Conservation (phyloP, 30 jellyfish, hydroid and myxozoan genomes). For the Aurelia sp. region DNA sequence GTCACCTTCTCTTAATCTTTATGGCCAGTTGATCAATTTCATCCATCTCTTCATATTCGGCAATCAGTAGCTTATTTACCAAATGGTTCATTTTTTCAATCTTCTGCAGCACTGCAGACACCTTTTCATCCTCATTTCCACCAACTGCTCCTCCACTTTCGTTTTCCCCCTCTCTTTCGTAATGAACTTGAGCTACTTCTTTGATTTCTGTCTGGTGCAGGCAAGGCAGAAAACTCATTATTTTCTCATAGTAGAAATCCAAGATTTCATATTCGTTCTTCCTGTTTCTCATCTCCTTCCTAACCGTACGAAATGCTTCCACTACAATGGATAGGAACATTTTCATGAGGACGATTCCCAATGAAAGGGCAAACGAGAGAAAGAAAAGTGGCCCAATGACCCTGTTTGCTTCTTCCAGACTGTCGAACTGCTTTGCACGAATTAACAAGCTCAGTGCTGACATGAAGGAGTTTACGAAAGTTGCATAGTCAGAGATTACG, state of each 20-base stretch:
- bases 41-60: conserved; percentile 35
- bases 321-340: conserved; percentile 74
- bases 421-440: conserved; percentile 48
- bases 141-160: background rate
- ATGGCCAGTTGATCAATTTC: conserved; percentile 11
- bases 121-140: background rate
- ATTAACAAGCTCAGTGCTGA: conserved; percentile 69
- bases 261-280: conserved; percentile 71
- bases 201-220: background rate
- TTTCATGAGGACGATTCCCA: conserved; percentile 69
- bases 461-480: conserved; percentile 35
- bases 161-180: background rate
- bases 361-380: conserved; percentile 24
- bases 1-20: no score
- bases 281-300: conserved; percentile 27
- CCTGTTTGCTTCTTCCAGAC: conserved; percentile 43
- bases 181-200: background rate
- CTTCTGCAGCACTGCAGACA: conserved; percentile 17
- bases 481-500: conserved; percentile 31
- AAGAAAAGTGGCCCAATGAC: conserved; percentile 75
- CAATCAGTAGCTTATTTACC: background rate
- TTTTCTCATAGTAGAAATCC: conserved; percentile 46
- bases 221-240: conserved; percentile 56
- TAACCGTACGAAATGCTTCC: conserved; percentile 70
- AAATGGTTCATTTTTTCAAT: conserved; percentile 30